phyloP scores from a whole-genome alignment of 2,888 invertebrate species.

The Cephus sareptanus region DNA sequence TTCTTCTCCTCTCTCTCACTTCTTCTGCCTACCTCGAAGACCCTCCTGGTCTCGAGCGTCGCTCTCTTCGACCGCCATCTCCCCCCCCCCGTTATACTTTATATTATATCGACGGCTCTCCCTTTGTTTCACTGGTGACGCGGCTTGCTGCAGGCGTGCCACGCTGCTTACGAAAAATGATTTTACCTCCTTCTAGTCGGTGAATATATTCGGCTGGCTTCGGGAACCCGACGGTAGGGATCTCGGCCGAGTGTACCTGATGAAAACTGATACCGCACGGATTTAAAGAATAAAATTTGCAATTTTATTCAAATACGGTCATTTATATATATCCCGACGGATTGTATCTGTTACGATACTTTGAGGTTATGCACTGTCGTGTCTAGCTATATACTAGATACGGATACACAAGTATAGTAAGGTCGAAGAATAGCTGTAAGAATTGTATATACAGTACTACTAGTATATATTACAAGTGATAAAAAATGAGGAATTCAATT shows the following conservation, averaged over 20 bases:
- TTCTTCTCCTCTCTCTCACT: constrained; percentile 7
- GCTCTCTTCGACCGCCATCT: not conserved
- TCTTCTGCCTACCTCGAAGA: constrained; percentile 19
- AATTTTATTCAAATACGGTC: constrained; percentile 16
- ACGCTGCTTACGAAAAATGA: constrained; percentile 14
- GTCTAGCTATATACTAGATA: not conserved
- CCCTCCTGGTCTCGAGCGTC: not conserved
- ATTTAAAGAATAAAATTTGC: constrained; percentile 20
- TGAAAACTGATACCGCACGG: constrained; percentile 18
- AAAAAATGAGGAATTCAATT: not conserved
- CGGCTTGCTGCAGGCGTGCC: constrained; percentile 4
- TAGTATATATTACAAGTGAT: not conserved
- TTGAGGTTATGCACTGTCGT: not conserved
- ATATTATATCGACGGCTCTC: constrained; percentile 16
- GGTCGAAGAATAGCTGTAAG: not conserved
- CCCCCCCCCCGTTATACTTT: constrained; percentile 16
- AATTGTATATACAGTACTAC: not conserved
- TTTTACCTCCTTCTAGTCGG: constrained; percentile 17
- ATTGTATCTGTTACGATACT: constrained; percentile 7
- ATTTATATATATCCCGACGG: constrained; percentile 18
- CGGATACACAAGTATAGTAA: not conserved
- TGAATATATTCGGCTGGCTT: constrained; percentile 9
- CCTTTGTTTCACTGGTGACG: constrained; percentile 19
- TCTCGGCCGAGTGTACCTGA: constrained; percentile 6
- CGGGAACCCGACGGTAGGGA: not conserved